Base-by-base conservation (phyloP, 2,888 invertebrate genomes). In the Luperina nickerlii region DNA sequence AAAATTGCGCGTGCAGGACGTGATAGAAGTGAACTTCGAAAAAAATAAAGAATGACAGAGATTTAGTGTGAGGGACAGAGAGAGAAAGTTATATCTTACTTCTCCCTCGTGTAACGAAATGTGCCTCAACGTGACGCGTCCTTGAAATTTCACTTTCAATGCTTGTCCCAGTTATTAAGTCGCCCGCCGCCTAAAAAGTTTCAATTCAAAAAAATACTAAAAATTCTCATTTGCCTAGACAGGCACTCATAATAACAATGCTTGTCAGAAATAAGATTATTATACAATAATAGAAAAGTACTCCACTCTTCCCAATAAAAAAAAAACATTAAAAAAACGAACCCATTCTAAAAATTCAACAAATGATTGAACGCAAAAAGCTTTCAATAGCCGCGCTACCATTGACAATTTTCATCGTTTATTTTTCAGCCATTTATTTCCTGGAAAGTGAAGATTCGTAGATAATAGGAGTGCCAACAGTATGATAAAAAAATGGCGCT, bases 351-450 rank as follows among this genome's bases (percentile, higher is more conserved):
- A n/a, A 77, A 57, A 69, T 11, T 57, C 48, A 48, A 57, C n/a
- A 75, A 74, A 80, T 42, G 67, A 75, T 66, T 74, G 70, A 67
- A 66, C 18, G 20, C 20, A 71, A 15, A 68, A 9, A 62, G 2
- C 60, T 62, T 80, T 69, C 63, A 60, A 60, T 62, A 57, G 38
- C 24, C 20, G 20, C 51, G 66, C 45, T 42, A n/a, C 32, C 80
- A 54, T 80, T 48, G 67, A 63, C 69, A 81, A 74, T 68, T 62
- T 81, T 48, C 27, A 27, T 54, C 45, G 18, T 71, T 78, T 67
- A 67, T 78, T 32, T 62, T 51, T 32, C 18, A 38, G 27, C 27
- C 57, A 69, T 62, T 76, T 81, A 71, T 75, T 74, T 66, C 51
- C 7, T 27, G 6, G 32, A 66, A 71, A 60, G 1, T 0, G 11